Evolutionary conservation across 1,140 invertebrate genomes (phyloP).

Genomic region (Plectrocnemia conspersa): DNA sequence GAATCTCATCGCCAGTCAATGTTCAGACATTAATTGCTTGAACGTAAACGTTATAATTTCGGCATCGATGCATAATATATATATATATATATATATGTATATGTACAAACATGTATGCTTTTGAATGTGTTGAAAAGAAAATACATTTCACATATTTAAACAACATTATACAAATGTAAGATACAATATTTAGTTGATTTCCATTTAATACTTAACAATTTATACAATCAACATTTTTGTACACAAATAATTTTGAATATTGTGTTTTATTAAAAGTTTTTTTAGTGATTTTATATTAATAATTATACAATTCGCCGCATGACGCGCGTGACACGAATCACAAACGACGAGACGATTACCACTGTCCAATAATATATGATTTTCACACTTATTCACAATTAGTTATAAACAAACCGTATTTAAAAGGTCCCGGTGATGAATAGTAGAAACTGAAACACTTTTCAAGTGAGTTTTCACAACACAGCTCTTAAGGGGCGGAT

Average conservation of each 20-base stretch:
- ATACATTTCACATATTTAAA: no score
- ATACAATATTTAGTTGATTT: no score
- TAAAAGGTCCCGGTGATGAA: background rate
- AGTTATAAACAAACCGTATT: slow-evolving; percentile 3
- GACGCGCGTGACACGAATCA: background rate
- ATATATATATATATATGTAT: no score
- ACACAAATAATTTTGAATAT: slow-evolving; percentile 2
- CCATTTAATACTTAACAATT: no score
- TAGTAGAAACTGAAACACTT: slow-evolving; percentile 1
- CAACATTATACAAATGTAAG: no score
- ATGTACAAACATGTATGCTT: no score
- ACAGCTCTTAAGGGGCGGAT: slow-evolving; percentile 21
- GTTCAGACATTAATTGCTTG: no score
- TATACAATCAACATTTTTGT: slow-evolving; percentile 6
- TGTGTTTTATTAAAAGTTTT: slow-evolving; percentile 5
- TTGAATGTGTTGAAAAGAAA: no score
- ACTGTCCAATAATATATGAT: slow-evolving; percentile 8
- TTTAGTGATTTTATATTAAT: slow-evolving; percentile 1
- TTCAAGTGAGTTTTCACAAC: slow-evolving; percentile 11
- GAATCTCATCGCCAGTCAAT: no score
- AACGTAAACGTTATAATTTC: no score
- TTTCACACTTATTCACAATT: slow-evolving; percentile 3
- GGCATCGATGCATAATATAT: no score
- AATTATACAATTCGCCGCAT: background rate
- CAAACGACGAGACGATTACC: background rate